Conservation (phyloP, 2,888 invertebrate species). For the Notodonta ziczac region DNA sequence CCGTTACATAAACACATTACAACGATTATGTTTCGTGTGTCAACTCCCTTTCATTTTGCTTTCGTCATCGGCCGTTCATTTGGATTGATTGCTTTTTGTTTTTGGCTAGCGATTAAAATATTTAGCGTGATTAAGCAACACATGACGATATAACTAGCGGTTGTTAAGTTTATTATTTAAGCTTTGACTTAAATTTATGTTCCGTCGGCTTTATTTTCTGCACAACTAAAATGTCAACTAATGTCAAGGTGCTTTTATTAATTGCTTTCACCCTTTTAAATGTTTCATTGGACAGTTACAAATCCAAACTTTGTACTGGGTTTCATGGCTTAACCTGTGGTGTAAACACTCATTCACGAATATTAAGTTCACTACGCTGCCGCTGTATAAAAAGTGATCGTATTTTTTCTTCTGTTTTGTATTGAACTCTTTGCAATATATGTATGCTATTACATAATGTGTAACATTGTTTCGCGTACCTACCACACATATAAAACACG, state of each 20-base stretch:
- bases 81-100: constrained; percentile 49
- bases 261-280: too few species aligned
- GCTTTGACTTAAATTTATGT: background rate
- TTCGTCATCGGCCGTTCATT: constrained; percentile 36
- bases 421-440: background rate
- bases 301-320: too few species aligned
- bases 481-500: constrained; percentile 6
- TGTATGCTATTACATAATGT: constrained; percentile 2
- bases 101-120: constrained; percentile 18
- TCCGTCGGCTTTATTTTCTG: too few species aligned
- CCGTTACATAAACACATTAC: constrained; percentile 52
- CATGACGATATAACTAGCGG: background rate
- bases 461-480: constrained; percentile 1
- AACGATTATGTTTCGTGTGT: constrained; percentile 39
- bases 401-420: background rate
- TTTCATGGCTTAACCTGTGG: too few species aligned
- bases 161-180: background rate
- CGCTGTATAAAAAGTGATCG: background rate
- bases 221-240: too few species aligned
- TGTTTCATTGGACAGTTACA: too few species aligned
- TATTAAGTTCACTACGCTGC: too few species aligned
- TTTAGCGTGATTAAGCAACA: background rate
- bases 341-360: too few species aligned
- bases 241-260: too few species aligned
- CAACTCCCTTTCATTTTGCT: constrained; percentile 49